These are phyloP conservation scores for Zoanthus solanderi DNA, from an alignment of 92 coral and sea anemone species.

Conservation along the genomic window DNA sequence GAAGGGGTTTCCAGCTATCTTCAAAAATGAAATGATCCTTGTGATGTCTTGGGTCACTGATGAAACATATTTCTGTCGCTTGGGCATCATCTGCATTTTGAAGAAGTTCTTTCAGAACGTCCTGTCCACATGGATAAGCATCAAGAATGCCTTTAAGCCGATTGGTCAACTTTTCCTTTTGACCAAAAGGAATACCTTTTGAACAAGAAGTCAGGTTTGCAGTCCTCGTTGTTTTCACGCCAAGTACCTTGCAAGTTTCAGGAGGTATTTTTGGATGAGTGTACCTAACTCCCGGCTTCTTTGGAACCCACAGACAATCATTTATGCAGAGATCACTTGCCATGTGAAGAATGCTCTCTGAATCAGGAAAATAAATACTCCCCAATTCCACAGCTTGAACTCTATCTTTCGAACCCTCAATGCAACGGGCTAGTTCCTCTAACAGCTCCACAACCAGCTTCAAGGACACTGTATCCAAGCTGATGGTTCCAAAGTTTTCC, in stretches of 20 bases:
- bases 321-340: conserved; percentile 63
- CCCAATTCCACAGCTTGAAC: background rate
- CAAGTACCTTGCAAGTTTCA: conserved; percentile 49
- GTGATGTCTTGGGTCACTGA: conserved; percentile 79
- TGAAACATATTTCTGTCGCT: conserved; percentile 81
- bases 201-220: conserved; percentile 45
- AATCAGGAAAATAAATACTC: conserved; percentile 67
- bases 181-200: conserved; percentile 49
- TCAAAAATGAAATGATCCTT: conserved; percentile 62
- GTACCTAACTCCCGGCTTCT: conserved; percentile 55
- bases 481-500: conserved; percentile 15
- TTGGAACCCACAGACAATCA: conserved; percentile 74
- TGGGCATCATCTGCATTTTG: conserved; percentile 94
- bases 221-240: conserved; percentile 70
- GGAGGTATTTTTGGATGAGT: conserved; percentile 47
- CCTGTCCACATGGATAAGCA: conserved; percentile 75
- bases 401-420: background rate
- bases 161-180: conserved; percentile 74
- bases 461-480: conserved; percentile 12
- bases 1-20: conserved; percentile 79
- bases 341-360: conserved; percentile 45
- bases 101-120: conserved; percentile 83
- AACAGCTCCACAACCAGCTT: conserved; percentile 30
- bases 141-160: conserved; percentile 73
- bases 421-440: background rate